Conservation (phyloP, 2,888 invertebrate genomes). For the Nycteola revayana region DNA sequence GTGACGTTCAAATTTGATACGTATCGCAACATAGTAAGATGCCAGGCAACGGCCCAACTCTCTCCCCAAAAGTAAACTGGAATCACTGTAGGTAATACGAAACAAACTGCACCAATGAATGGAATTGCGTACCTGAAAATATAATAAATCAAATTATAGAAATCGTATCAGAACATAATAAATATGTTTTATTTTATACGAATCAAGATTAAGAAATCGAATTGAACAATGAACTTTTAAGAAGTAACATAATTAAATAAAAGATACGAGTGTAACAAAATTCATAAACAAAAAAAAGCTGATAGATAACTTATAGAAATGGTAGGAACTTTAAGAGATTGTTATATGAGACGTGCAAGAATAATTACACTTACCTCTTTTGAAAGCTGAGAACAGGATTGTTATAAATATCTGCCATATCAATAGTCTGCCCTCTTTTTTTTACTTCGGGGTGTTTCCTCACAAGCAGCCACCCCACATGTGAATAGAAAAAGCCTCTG, state of each 20-base stretch:
- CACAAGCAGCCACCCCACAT: slow-evolving; percentile 90
- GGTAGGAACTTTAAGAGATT: too few species aligned
- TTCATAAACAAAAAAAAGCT: too few species aligned
- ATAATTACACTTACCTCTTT: slow-evolving; percentile 73
- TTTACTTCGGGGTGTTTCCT: slow-evolving; percentile 89
- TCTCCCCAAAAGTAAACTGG: slow-evolving; percentile 83
- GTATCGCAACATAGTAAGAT: slow-evolving; percentile 75
- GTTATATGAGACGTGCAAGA: too few species aligned
- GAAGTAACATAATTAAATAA: too few species aligned
- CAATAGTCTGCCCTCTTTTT: slow-evolving; percentile 85
- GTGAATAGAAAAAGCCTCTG: slow-evolving; percentile 91
- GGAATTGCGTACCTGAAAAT: slow-evolving; percentile 34
- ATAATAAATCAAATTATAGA: too few species aligned
- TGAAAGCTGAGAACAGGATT: slow-evolving; percentile 88
- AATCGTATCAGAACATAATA: too few species aligned
- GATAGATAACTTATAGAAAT: too few species aligned
- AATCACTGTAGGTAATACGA: slow-evolving; percentile 73
- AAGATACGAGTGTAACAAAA: too few species aligned
- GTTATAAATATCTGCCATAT: slow-evolving; percentile 85
- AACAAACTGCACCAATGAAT: slow-evolving; percentile 31
- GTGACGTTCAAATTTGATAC: slow-evolving; percentile 74
- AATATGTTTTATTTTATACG: too few species aligned
- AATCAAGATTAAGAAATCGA: too few species aligned
- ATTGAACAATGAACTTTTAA: too few species aligned
- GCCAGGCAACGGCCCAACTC: slow-evolving; percentile 51